phyloP scores from a whole-genome alignment of 2,113 vertebrate genomes.

The Gorsachius goisagi region DNA sequence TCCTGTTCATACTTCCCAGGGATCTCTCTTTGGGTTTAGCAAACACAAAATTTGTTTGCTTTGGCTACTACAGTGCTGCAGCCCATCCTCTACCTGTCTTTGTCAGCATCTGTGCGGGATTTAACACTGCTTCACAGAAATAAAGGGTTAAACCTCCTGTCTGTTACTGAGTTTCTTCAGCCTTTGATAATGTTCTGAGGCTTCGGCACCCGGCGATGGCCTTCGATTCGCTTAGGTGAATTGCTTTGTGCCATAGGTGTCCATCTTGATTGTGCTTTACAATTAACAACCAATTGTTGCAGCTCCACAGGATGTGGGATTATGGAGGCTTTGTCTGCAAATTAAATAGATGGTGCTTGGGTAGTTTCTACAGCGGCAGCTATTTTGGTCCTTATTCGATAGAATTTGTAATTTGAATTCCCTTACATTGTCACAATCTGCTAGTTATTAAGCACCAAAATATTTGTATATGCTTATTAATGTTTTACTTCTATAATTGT shows the following conservation, averaged over 20 bases:
- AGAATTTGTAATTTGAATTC: background rate
- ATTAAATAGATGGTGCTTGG: background rate
- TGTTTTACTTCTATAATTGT: background rate
- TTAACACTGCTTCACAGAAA: background rate
- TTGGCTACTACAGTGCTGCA: background rate
- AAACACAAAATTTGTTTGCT: background rate
- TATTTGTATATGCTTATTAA: background rate
- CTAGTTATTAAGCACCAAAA: background rate
- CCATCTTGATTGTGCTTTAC: background rate
- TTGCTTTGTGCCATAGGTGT: rapidly evolving
- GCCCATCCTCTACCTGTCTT: background rate
- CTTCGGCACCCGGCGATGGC: background rate
- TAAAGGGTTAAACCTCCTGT: background rate
- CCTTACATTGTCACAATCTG: background rate
- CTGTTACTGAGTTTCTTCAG: background rate
- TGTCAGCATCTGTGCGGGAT: background rate
- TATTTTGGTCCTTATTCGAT: background rate
- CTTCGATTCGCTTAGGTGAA: background rate
- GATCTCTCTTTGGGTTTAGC: background rate
- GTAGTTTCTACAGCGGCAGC: background rate
- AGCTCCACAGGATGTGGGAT: background rate
- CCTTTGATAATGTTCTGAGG: background rate
- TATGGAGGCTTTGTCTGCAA: background rate
- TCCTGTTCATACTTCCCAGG: background rate
- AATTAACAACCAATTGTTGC: no score